Evolutionary conservation across 2,888 invertebrate genomes (phyloP).

Genomic region (Sipha maydis): DNA sequence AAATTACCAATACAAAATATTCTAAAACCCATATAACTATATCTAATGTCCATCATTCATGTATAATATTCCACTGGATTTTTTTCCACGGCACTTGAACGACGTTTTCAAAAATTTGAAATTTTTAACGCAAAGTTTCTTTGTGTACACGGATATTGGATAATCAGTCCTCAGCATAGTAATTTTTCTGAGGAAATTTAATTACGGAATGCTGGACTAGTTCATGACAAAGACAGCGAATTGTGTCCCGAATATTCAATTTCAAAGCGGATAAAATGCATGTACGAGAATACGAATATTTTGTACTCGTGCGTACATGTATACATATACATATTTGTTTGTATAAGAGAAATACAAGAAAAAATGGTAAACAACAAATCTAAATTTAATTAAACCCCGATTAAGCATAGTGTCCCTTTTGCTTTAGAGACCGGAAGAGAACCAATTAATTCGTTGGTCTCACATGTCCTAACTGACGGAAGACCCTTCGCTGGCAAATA

Average conservation of each 20-base stretch:
- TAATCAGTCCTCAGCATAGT: neutral
- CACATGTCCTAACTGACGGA: conserved; percentile 36
- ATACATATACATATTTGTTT: too few relatives aligned
- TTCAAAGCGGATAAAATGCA: neutral
- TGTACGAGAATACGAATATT: neutral
- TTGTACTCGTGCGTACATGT: neutral
- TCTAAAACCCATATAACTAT: too few relatives aligned
- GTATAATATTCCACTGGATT: neutral
- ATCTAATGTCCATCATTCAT: too few relatives aligned
- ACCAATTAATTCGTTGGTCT: conserved; percentile 42
- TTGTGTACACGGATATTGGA: neutral
- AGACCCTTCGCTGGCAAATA: conserved; percentile 23
- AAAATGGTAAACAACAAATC: conserved; percentile 18
- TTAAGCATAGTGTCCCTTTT: neutral
- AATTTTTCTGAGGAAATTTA: neutral
- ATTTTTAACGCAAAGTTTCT: conserved; percentile 16
- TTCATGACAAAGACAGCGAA: neutral
- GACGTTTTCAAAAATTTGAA: conserved; percentile 4
- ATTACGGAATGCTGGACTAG: neutral
- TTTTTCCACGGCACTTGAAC: neutral
- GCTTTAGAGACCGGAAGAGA: conserved; percentile 21
- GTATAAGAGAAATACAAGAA: neutral
- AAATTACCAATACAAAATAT: too few relatives aligned
- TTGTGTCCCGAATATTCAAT: neutral
- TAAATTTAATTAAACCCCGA: conserved; percentile 45